Evolutionary conservation across 2,797 vertebrate species (phyloP).

Genomic region (Ptychadena robeensis): DNA sequence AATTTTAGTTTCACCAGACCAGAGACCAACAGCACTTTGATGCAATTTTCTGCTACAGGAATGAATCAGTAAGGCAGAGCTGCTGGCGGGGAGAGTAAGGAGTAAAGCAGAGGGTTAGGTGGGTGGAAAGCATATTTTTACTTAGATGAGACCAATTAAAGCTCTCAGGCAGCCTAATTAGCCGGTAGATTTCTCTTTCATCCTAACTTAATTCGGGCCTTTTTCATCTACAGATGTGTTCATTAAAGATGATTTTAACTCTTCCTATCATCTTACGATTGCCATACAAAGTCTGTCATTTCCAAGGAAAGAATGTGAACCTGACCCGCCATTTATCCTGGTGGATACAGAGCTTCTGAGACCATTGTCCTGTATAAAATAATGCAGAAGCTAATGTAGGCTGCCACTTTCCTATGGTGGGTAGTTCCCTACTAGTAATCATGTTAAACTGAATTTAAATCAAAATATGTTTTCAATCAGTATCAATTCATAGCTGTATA

Average conservation of each 20-base stretch:
- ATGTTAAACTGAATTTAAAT: constrained; percentile 47
- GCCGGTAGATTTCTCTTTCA: constrained; percentile 58
- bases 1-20: constrained; percentile 26
- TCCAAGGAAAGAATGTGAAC: neutral
- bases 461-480: constrained; percentile 52
- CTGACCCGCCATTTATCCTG: neutral
- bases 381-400: neutral
- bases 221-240: constrained; percentile 59
- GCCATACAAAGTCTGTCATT: neutral
- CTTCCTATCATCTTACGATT: constrained; percentile 1
- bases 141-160: constrained; percentile 60
- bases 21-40: constrained; percentile 20
- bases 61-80: neutral
- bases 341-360: neutral
- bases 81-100: constrained; percentile 36
- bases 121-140: constrained; percentile 56
- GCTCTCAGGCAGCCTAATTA: constrained; percentile 61
- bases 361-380: neutral
- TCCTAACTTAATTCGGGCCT: constrained; percentile 52
- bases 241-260: constrained; percentile 55
- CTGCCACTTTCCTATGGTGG: neutral
- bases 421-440: constrained; percentile 32
- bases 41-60: constrained; percentile 47
- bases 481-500: constrained; percentile 43
- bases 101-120: constrained; percentile 48